Base-by-base conservation (phyloP, 1,140 invertebrate species). In the Drosophila teissieri region DNA sequence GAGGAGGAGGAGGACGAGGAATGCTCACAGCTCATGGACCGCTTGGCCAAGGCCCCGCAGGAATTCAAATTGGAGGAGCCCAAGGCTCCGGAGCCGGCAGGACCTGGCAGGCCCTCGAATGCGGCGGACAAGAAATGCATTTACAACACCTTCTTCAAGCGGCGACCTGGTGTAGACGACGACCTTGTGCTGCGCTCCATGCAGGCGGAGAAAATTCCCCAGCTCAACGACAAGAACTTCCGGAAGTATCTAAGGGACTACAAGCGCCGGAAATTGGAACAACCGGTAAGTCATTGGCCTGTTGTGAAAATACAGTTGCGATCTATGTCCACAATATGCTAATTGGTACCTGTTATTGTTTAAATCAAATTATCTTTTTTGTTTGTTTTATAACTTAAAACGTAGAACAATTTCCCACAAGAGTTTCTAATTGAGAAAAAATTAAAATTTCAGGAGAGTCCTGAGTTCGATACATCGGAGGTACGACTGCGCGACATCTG, bases 211-310 rank as follows among this genome's bases (percentile, higher is more conserved):
- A 73, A 75, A 17, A 77, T 89, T 37, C 67, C 79, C 24, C 62
- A 76, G 22, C 57, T 92, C 4, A 89, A 93, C 2, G 96, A 97
- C 53, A 95, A 96, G n/a, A 93, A 94, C 31, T 96, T 96, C 76
- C 93, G 93, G 56, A 92, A 94, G 42, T 94, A 96, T 93, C 81
- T 97, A 24, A 92, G 93, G 3, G 93, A 94, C 36, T 96, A 96
- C 83, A 95, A 95, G 73, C 93, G 94, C 65, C 91, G 94, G 77
- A 94, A 94, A 93, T 76, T 94, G 11, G 93, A 94, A 39, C 92
- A 93, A 56, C 94, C 95, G 89, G 94, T 94, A 91, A 83, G 92
- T 55, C 31, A 27, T 27, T 31, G 31, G 2, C 7, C 31, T 31
- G 31, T 31, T 31, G 31, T 31, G 31, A 10, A 8, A 31, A 31